A percentile compares a stretch with the other conserved stretches of the same genome.
These are phyloP conservation scores for Callyntrura guangdongensis DNA, from an alignment of 2,888 invertebrate genomes.

Conservation along the genomic window DNA sequence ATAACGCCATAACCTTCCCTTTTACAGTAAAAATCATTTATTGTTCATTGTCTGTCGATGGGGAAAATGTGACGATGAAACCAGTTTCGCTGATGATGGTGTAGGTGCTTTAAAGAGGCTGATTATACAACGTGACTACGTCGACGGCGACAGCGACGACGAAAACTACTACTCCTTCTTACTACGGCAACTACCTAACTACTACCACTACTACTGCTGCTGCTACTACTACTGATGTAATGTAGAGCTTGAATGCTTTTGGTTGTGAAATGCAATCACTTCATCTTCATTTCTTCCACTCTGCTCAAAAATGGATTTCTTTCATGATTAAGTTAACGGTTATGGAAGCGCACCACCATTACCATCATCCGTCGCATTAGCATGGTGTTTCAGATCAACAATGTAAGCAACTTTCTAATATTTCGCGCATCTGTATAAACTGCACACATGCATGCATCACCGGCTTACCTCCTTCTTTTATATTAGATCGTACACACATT, in stretches of 20 bases:
- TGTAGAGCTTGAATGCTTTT: conserved; percentile 20
- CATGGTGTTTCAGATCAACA: conserved; percentile 19
- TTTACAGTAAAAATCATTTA: conserved; percentile 56
- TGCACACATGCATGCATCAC: not conserved
- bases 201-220: not conserved
- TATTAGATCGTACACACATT: not conserved
- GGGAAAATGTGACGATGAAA: conserved; percentile 28
- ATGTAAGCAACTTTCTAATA: conserved; percentile 17
- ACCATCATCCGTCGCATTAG: conserved; percentile 11
- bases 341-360: conserved; percentile 41
- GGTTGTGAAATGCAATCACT: conserved; percentile 53
- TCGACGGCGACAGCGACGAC: not conserved
- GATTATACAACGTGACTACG: not conserved
- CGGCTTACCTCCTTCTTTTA: not conserved
- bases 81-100: conserved; percentile 25
- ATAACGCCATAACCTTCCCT: conserved; percentile 51
- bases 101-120: not conserved
- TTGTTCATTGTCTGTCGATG: conserved; percentile 56
- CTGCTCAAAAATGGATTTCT: conserved; percentile 50
- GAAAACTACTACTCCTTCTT: not conserved
- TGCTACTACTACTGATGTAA: not conserved
- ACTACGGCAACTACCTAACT: not conserved
- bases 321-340: conserved; percentile 56
- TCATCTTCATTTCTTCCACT: conserved; percentile 50
- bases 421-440: not conserved